Evolutionary conservation across 2,888 invertebrate species (phyloP).

Genomic region (Operophtera brumata): DNA sequence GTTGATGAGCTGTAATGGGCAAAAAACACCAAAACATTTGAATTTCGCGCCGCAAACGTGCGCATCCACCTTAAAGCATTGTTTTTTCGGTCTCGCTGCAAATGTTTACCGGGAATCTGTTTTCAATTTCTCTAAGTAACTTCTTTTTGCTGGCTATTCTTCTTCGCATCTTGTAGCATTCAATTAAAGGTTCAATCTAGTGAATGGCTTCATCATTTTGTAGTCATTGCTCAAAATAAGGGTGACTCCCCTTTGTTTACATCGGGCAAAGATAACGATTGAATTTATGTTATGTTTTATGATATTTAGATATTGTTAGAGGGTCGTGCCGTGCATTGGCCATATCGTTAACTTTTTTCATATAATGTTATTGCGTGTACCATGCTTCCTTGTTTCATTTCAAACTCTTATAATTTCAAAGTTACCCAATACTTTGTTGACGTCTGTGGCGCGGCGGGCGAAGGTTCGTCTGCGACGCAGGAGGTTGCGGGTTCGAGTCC

Average conservation of each 20-base stretch:
- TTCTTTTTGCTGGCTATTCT: not conserved
- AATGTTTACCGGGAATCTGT: conserved; percentile 13
- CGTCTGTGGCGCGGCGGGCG: too few relatives aligned
- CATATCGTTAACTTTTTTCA: conserved; percentile 18
- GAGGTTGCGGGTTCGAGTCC: too few relatives aligned
- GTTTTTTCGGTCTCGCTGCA: conserved; percentile 6
- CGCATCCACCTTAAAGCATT: too few relatives aligned
- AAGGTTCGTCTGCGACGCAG: too few relatives aligned
- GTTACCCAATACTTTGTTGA: conserved; percentile 1
- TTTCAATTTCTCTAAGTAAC: conserved; percentile 7
- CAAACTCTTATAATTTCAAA: not conserved
- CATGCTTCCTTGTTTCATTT: conserved; percentile 26
- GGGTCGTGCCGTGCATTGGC: conserved; percentile 31
- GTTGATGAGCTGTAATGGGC: too few relatives aligned
- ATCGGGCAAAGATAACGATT: conserved; percentile 23
- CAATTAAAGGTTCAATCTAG: conserved; percentile 16
- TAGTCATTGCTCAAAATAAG: conserved; percentile 15
- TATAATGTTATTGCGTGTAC: conserved; percentile 24
- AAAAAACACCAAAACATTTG: too few relatives aligned
- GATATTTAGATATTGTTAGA: conserved; percentile 13
- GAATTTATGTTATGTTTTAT: conserved; percentile 10
- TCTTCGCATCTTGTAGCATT: conserved; percentile 5
- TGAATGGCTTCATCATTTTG: conserved; percentile 13
- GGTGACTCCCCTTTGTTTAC: conserved; percentile 25
- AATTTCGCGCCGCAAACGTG: too few relatives aligned